Evolutionary conservation across 2,797 vertebrate species (phyloP), one percentile per base, ranked within the genome.

Genomic region (Chrosomus eos): DNA sequence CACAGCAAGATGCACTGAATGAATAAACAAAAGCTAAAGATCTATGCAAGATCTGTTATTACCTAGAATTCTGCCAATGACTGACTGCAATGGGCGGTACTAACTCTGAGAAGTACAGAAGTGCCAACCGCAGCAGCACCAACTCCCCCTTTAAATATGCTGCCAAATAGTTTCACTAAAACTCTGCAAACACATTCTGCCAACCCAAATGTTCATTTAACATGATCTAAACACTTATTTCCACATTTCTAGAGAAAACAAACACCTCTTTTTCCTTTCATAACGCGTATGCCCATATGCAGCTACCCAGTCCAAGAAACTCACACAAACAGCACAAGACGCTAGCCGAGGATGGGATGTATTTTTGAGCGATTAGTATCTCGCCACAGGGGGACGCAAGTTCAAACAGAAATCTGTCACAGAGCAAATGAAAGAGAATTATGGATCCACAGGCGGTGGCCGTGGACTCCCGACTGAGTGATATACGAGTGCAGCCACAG

Each of bases 101-200:
- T 82, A 51, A 67, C 31, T 80, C 55, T 33, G 8, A 76, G 53
- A 83, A 81, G 78, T 79, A 68, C 78, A 85, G 74, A 75, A 66
- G 60, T 53, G 14, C n/a, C 33, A 74, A 53, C n/a, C 6, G 14
- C 13, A 51, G 58, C n/a, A 53, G 71, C 82, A 74, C 82, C 48
- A 87, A 60, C 75, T 64, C 26, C 6, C 14, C 60, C 60, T 64
- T 64, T 14, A 28, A 62, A 31, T 31, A 62, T 62, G 26, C 5
- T 64, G 14, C 60, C 85, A 76, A 86, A 85, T 85, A 86, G 53
- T 85, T 88, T 82, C 62, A 88, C 85, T 88, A 82, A 86, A 83
- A 83, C 80, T 87, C 64, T 79, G 19, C 19, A 55, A 81, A 83
- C 53, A 81, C 80, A 62, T 67, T 80, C 80, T 81, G 36, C 33